Evolutionary conservation across 2,113 vertebrate species (phyloP), one percentile per base, ranked within the genome.

Genomic region (Labeo rohita): DNA sequence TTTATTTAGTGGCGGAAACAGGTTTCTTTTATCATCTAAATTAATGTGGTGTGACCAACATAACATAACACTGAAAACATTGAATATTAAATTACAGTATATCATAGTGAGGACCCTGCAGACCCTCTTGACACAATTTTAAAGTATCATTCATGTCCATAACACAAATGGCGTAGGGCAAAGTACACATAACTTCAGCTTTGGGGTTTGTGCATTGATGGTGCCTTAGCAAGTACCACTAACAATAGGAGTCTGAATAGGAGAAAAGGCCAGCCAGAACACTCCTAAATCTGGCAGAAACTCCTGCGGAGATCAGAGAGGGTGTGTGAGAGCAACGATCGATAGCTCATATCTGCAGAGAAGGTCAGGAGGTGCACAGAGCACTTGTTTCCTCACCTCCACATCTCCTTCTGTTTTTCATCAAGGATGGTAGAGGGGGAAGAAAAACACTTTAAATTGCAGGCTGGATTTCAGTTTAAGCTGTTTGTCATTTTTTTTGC

Each of bases 381-480:
- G 80, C 80, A 73, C 78, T 86, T 84, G 80, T 83, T 88, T 68
- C 78, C 66, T 45, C 47, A 50, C 49, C 43, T 49, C 63, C 80
- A 82, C 43, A 36, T 66, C 39, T 70, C 82, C 59, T 66, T 87
- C 49, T 85, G 28, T 49, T 84, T 84, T 85, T 83, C 65, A 87
- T 89, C 23, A 78, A 56, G 54, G 18, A 45, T 47, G 28, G 63
- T 28, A 13, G 7, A 75, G 75, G 28, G 3, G 47, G 77, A n/a
- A 8, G 47, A 47, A 70, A 74, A 36, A 63, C 59, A 84, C 72
- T 50, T 79, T 87, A 81, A 83, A 84, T 86, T 49, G 65, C 91
- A 99, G 97, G 93, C 84, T 87, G 65, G 70, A 83, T 80, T 85
- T 76, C 54, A 65, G 34, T 78, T 79, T 45, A 86, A 39, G 77